Evolutionary conservation across 2,888 invertebrate species (phyloP).

Genomic region (Heliothis peltigera): DNA sequence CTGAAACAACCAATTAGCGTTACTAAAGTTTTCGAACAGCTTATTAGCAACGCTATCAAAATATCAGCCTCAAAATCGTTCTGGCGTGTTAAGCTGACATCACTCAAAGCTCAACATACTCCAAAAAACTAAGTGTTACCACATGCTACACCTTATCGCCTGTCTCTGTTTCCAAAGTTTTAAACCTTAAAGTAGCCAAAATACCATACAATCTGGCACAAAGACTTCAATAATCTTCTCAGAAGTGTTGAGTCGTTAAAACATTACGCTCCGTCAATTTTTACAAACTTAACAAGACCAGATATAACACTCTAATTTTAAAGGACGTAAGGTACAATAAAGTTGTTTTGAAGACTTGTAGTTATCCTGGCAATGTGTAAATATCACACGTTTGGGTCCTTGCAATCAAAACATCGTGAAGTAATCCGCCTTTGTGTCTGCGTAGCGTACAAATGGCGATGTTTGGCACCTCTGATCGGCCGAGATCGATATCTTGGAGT

Average conservation of each 20-base stretch:
- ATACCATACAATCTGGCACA: conserved; percentile 54
- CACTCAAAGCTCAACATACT: conserved; percentile 38
- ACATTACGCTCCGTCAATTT: conserved; percentile 77
- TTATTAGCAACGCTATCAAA: not conserved
- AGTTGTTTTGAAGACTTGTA: not conserved
- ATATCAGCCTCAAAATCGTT: not conserved
- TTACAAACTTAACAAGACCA: conserved; percentile 49
- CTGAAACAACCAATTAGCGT: not conserved
- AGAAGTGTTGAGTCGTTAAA: conserved; percentile 81
- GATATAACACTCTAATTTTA: conserved; percentile 32
- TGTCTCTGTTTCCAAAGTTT: conserved; percentile 56
- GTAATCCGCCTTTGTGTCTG: conserved; percentile 78
- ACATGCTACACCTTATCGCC: conserved; percentile 46
- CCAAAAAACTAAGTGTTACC: conserved; percentile 43
- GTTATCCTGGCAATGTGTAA: conserved; percentile 43
- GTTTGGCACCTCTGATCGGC: conserved; percentile 64
- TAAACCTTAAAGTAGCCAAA: conserved; percentile 60
- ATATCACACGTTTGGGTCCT: conserved; percentile 68
- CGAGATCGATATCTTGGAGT: conserved; percentile 79
- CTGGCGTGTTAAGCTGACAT: not conserved
- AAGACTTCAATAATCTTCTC: conserved; percentile 67
- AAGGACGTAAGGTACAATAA: conserved; percentile 54
- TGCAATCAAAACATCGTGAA: conserved; percentile 85
- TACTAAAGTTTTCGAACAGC: not conserved
- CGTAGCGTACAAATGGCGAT: conserved; percentile 75